A percentile compares a stretch with the other conserved stretches of the same genome.
Conservation (phyloP, 2,797 vertebrate species). For the Zalophus californianus region DNA sequence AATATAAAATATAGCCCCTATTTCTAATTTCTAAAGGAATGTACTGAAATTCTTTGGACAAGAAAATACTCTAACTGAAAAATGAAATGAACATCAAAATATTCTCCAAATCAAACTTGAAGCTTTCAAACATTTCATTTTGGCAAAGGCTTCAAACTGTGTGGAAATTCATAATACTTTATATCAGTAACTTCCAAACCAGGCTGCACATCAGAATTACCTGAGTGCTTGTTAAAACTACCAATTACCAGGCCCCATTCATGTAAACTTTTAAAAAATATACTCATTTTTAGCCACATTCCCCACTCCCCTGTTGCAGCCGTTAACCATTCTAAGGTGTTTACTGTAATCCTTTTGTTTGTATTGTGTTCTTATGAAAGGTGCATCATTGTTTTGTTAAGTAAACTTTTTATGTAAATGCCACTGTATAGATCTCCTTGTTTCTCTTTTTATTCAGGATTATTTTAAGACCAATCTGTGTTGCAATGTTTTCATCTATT, state of each 20-base stretch:
- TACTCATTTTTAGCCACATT: neutral
- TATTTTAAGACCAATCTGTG: neutral
- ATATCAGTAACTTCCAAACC: slow-evolving; percentile 11
- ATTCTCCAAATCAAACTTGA: slow-evolving; percentile 32
- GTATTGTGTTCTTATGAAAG: neutral
- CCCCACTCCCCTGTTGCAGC: neutral
- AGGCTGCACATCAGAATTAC: neutral
- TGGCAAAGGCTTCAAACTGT: slow-evolving; percentile 33
- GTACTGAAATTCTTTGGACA: neutral
- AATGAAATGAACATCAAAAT: slow-evolving; percentile 52
- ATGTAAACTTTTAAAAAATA: neutral
- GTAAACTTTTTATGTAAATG: neutral
- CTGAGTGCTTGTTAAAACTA: neutral
- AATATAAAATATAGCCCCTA: neutral
- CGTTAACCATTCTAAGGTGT: neutral
- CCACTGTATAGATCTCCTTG: neutral
- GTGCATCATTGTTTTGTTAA: neutral
- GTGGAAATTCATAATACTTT: slow-evolving; percentile 4
- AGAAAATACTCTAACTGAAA: slow-evolving; percentile 55
- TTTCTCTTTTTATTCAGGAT: neutral
- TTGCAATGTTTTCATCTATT: neutral
- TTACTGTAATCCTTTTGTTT: neutral
- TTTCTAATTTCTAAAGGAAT: slow-evolving; percentile 37
- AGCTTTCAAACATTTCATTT: slow-evolving; percentile 47
- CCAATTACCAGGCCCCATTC: neutral